Conservation (phyloP, 2,113 vertebrate genomes). For the Actinemys pallida region DNA sequence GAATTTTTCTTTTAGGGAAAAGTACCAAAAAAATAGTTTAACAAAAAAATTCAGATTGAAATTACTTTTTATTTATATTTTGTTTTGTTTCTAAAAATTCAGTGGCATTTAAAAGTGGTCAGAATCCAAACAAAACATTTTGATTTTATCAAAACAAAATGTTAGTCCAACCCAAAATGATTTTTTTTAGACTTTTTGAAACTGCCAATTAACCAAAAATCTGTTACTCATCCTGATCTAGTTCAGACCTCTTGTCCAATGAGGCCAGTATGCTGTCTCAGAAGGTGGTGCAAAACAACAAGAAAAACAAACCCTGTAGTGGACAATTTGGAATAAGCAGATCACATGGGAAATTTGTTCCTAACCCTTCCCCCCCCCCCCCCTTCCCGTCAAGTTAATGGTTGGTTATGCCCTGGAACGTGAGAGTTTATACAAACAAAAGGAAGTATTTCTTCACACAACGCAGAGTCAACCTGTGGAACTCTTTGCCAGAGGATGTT, state of each 20-base stretch:
- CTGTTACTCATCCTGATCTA: no score
- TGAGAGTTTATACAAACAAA: neutral
- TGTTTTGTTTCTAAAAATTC: neutral
- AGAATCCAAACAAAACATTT: neutral
- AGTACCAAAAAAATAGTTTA: neutral
- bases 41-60: neutral
- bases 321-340: neutral
- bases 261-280: accelerated
- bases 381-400: neutral
- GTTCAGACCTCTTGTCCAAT: neutral
- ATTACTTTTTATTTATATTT: neutral
- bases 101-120: neutral
- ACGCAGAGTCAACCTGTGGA: no score
- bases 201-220: no score
- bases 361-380: no score
- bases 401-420: neutral
- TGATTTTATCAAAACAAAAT: neutral
- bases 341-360: neutral
- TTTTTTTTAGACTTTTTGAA: neutral
- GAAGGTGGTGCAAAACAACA: accelerated
- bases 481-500: no score
- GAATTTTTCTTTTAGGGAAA: neutral
- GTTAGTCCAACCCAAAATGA: neutral
- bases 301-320: neutral
- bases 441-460: no score